These are phyloP conservation scores for Chironomus tentans DNA, from an alignment of 2,888 invertebrate species.

Conservation along the genomic window DNA sequence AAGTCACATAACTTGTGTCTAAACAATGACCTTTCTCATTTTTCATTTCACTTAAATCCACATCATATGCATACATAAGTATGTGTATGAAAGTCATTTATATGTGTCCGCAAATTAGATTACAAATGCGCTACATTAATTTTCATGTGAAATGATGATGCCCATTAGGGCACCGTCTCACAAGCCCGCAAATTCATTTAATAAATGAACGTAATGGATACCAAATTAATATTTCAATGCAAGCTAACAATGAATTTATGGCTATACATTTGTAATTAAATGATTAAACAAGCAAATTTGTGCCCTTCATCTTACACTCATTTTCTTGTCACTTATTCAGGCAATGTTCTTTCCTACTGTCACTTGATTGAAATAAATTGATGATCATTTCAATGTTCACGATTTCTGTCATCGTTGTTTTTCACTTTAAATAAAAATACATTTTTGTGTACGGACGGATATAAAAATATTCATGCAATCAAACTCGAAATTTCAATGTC, in stretches of 20 bases:
- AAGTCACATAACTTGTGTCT: too few relatives aligned
- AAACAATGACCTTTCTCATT: too few relatives aligned
- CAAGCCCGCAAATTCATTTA: background rate
- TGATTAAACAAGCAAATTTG: background rate
- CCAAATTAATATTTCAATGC: background rate
- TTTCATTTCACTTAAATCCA: too few relatives aligned
- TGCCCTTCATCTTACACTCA: too few relatives aligned
- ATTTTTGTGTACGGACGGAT: too few relatives aligned
- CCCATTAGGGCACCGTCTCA: conserved; percentile 3
- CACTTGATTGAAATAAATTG: conserved; percentile 6
- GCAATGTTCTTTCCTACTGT: background rate
- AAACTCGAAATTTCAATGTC: too few relatives aligned
- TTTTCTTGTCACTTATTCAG: background rate
- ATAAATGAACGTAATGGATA: background rate
- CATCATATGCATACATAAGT: too few relatives aligned
- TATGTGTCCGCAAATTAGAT: conserved; percentile 8
- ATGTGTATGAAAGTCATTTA: background rate
- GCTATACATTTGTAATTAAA: background rate
- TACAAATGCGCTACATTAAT: conserved; percentile 21
- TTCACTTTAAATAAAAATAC: background rate
- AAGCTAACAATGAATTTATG: background rate
- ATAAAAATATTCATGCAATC: too few relatives aligned
- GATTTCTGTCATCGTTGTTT: background rate
- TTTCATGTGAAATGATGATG: conserved; percentile 1
- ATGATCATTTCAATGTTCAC: background rate